These are phyloP conservation scores for Leptura quadrifasciata DNA, from an alignment of 2,888 invertebrate species.

Conservation along the genomic window DNA sequence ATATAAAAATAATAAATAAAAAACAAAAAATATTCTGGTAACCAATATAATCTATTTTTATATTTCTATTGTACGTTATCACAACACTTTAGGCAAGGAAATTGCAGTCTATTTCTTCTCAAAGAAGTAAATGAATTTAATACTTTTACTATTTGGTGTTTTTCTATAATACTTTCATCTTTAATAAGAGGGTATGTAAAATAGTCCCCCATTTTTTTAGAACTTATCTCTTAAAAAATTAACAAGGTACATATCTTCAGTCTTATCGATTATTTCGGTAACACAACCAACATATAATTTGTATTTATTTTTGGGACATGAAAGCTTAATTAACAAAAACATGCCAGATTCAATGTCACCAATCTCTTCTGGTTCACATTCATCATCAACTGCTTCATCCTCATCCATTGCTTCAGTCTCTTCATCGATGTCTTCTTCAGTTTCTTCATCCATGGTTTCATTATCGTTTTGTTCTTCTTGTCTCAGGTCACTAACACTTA, in stretches of 20 bases:
- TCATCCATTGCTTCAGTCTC: no score
- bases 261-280: constrained; percentile 1
- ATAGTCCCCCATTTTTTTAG: constrained; percentile 29
- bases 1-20: neutral
- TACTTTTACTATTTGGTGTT: constrained; percentile 5
- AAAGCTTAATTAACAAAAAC: constrained; percentile 23
- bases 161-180: neutral
- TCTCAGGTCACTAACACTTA: constrained; percentile 26
- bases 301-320: constrained; percentile 7
- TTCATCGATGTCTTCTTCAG: no score
- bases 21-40: neutral
- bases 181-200: constrained; percentile 18
- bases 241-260: neutral
- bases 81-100: neutral
- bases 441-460: no score
- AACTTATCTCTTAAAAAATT: constrained; percentile 15
- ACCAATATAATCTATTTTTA: neutral
- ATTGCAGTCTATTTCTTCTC: neutral
- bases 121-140: constrained; percentile 12
- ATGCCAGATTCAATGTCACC: constrained; percentile 30
- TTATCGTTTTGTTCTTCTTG: no score
- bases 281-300: constrained; percentile 24
- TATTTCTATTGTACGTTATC: neutral
- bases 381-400: no score
- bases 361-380: constrained; percentile 16